Conservation (phyloP, 2,797 vertebrate species). For the Pseudotriccus pelzelni region DNA sequence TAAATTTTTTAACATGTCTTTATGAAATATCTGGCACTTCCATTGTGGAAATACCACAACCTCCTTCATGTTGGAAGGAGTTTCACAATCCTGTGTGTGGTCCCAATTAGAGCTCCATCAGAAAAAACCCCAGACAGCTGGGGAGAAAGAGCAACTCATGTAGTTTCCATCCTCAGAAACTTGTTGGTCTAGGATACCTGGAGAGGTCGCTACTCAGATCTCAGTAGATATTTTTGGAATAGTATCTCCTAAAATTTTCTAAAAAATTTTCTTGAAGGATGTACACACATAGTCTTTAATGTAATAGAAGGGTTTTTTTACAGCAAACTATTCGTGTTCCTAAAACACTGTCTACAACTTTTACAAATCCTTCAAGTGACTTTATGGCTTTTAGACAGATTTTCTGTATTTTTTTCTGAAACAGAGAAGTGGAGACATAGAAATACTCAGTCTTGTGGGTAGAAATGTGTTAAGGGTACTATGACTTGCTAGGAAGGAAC, state of each 20-base stretch:
- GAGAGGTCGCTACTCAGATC: background rate
- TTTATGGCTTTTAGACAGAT: background rate
- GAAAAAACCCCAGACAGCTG: background rate
- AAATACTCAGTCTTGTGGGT: background rate
- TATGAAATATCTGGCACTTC: background rate
- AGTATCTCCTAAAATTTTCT: background rate
- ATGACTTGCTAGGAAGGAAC: background rate
- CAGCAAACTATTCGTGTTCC: background rate
- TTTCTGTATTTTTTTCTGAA: background rate
- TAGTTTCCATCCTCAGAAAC: background rate
- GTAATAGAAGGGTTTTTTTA: accelerated
- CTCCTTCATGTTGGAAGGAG: background rate
- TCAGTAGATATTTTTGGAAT: background rate
- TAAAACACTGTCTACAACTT: background rate
- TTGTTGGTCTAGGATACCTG: background rate
- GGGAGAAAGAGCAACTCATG: background rate
- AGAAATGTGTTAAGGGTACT: background rate
- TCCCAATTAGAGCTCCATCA: background rate
- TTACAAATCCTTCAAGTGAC: background rate
- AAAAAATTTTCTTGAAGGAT: background rate
- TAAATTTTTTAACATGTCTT: background rate
- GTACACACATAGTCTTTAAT: background rate
- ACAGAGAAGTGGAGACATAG: background rate
- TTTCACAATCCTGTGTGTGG: background rate
- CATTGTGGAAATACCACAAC: background rate